phyloP scores from a whole-genome alignment of 2,888 invertebrate species.

The Linnaemya vulpina region DNA sequence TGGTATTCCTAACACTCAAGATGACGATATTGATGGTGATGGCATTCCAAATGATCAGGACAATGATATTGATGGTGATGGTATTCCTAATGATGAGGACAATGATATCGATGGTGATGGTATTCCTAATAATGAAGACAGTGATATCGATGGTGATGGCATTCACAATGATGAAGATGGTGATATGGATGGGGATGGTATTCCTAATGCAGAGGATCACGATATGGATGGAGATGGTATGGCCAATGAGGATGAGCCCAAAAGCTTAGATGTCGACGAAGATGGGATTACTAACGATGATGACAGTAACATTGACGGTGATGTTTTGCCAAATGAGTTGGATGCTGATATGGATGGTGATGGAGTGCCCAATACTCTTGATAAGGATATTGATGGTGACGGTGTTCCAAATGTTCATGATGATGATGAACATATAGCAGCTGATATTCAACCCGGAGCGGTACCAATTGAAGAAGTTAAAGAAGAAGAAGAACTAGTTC shows the following conservation, averaged over 20 bases:
- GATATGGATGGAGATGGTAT: constrained; percentile 74
- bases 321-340: constrained; percentile 76
- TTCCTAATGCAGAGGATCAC: constrained; percentile 69
- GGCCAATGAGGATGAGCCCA: constrained; percentile 73
- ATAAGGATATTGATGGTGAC: constrained; percentile 81
- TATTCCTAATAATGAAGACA: constrained; percentile 80
- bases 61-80: constrained; percentile 77
- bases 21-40: constrained; percentile 78
- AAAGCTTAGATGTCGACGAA: constrained; percentile 73
- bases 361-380: constrained; percentile 72
- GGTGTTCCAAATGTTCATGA: constrained; percentile 83
- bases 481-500: constrained; percentile 76
- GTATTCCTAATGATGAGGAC: constrained; percentile 77
- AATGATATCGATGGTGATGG: constrained; percentile 81
- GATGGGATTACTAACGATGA: constrained; percentile 78
- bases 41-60: constrained; percentile 81
- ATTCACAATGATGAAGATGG: constrained; percentile 77
- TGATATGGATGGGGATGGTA: constrained; percentile 73
- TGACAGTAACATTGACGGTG: constrained; percentile 76
- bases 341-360: constrained; percentile 76
- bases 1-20: constrained; percentile 80
- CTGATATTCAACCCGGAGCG: constrained; percentile 74
- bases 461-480: constrained; percentile 10
- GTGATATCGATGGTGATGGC: constrained; percentile 81
- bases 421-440: constrained; percentile 75